Evolutionary conservation across 2,797 vertebrate species (phyloP).

Genomic region (Cryptoblepharus egeriae): DNA sequence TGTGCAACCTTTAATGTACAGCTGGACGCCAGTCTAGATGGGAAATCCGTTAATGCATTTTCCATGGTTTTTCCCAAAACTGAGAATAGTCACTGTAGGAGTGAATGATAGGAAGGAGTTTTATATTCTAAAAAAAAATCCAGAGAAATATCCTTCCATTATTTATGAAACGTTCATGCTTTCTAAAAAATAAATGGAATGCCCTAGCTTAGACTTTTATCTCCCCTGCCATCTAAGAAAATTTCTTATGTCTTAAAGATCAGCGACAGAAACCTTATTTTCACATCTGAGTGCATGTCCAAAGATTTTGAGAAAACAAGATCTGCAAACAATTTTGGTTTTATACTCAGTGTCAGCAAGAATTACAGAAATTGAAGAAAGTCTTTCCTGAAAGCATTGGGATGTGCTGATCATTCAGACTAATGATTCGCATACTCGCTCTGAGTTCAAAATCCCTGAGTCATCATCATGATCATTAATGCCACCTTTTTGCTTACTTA

Average conservation of each 20-base stretch:
- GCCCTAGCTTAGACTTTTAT: not conserved
- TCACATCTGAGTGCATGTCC: no score
- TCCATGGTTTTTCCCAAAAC: no score
- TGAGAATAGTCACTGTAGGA: no score
- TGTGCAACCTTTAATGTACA: not conserved
- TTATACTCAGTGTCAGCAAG: conserved; percentile 24
- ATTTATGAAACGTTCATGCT: not conserved
- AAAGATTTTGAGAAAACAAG: not conserved
- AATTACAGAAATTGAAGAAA: conserved; percentile 35
- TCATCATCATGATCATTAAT: conserved; percentile 57
- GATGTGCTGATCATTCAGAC: conserved; percentile 11
- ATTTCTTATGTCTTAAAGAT: not conserved
- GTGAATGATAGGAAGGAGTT: not conserved
- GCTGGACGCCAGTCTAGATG: no score
- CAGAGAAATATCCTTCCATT: not conserved
- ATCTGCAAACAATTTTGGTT: conserved; percentile 14
- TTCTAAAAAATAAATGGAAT: not conserved
- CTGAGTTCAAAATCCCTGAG: conserved; percentile 48
- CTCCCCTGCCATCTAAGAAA: not conserved
- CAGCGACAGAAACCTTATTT: not conserved
- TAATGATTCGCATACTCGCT: conserved; percentile 30
- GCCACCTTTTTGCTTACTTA: conserved; percentile 61
- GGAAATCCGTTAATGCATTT: no score
- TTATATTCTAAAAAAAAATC: not conserved
- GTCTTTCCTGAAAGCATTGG: conserved; percentile 21